Conservation (phyloP, 2,113 vertebrate genomes). For the Theristicus caerulescens region DNA sequence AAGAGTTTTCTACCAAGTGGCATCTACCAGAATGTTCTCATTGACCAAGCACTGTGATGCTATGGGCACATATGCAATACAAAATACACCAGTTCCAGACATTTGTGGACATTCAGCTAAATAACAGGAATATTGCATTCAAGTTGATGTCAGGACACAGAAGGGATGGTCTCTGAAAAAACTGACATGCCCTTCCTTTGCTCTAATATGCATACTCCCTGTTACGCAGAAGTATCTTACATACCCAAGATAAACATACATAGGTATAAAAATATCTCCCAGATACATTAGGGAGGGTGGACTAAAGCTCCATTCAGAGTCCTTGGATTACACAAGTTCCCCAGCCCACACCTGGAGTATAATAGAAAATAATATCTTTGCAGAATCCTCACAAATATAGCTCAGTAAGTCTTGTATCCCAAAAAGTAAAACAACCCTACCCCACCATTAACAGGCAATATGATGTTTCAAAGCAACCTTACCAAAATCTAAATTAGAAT, state of each 20-base stretch:
- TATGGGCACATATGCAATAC: fast-evolving
- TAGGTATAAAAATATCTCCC: neutral
- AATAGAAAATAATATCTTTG: neutral
- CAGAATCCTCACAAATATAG: neutral
- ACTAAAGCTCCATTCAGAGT: neutral
- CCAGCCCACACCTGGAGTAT: neutral
- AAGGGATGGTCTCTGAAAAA: neutral
- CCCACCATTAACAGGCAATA: neutral
- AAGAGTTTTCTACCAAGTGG: neutral
- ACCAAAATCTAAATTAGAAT: neutral
- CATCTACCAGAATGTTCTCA: neutral
- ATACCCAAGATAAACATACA: neutral
- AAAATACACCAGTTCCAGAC: neutral
- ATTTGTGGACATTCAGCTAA: neutral
- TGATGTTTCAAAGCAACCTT: neutral
- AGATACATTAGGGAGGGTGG: neutral
- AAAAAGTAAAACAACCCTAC: neutral
- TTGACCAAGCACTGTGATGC: neutral
- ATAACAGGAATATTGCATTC: neutral
- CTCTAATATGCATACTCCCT: neutral
- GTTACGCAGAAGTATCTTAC: neutral
- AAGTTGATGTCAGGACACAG: neutral
- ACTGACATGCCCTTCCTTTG: neutral
- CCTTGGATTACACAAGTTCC: neutral
- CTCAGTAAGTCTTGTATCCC: neutral